Percentiles rank a stretch among this genome's conserved stretches.
These are phyloP conservation scores for Sipha flava DNA, from an alignment of 1,140 invertebrate genomes.

Conservation along the genomic window DNA sequence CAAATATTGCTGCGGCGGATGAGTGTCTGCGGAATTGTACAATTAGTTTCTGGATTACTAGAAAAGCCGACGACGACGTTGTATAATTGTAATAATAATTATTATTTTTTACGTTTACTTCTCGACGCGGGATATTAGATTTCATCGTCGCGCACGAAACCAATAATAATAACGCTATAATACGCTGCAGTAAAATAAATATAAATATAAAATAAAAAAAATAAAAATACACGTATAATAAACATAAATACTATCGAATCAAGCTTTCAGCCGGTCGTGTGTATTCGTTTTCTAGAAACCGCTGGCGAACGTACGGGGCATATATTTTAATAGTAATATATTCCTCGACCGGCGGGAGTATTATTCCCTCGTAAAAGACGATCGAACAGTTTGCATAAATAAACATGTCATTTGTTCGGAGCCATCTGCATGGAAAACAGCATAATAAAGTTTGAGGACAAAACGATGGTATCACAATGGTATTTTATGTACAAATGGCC, in stretches of 20 bases:
- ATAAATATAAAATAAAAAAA: not conserved
- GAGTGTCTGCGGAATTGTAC: no score
- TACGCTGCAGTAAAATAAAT: no score
- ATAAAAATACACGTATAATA: not conserved
- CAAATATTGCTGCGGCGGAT: not conserved
- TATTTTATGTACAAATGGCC: slow-evolving; percentile 23
- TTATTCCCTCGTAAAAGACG: slow-evolving; percentile 17
- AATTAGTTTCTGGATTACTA: not conserved
- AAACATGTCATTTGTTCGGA: slow-evolving; percentile 25
- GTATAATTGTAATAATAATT: not conserved
- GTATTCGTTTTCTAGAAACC: not conserved
- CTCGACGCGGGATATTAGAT: not conserved
- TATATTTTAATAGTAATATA: not conserved
- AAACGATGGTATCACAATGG: slow-evolving; percentile 27
- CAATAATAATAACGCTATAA: no score
- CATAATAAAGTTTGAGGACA: slow-evolving; percentile 30
- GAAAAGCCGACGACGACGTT: not conserved
- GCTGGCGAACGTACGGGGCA: not conserved
- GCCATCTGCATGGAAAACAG: slow-evolving; percentile 12
- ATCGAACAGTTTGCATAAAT: slow-evolving; percentile 22
- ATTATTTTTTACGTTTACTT: not conserved
- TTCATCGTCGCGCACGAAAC: not conserved
- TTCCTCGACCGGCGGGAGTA: not conserved
- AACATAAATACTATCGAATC: not conserved
- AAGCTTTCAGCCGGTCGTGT: not conserved